Conservation (phyloP, 37 sponge, comb jelly and placozoan species). For the Eunapius fragilis region DNA sequence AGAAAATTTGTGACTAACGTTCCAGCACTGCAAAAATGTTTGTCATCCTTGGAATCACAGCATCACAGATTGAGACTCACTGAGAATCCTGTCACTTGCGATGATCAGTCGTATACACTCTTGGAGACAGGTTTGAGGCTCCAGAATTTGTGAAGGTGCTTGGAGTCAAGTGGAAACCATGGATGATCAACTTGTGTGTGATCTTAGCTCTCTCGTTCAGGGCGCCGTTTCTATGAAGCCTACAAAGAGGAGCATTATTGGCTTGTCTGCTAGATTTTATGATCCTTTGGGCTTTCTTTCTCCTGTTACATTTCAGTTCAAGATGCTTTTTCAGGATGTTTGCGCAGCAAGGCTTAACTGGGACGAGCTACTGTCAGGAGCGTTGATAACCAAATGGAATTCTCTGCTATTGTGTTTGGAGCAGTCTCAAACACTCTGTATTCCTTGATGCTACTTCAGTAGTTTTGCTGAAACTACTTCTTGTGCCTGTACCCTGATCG, state of each 20-base stretch:
- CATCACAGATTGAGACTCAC: not conserved
- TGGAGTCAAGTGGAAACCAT: constrained; percentile 29
- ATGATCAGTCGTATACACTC: constrained; percentile 12
- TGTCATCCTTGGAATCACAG: not conserved
- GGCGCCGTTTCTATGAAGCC: not conserved
- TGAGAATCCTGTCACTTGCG: not conserved
- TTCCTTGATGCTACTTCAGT: constrained; percentile 20
- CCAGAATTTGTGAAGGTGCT: constrained; percentile 23
- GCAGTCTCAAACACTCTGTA: not conserved
- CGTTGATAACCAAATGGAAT: constrained; percentile 9
- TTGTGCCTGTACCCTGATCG: not conserved
- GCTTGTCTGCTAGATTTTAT: not conserved
- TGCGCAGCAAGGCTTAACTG: constrained; percentile 5
- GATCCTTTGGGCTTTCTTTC: constrained; percentile 42
- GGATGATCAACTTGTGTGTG: constrained; percentile 20
- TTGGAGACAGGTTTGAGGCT: not conserved
- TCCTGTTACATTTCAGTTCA: constrained; percentile 24
- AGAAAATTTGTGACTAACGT: constrained; percentile 20
- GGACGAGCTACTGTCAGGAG: constrained; percentile 24
- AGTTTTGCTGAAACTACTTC: not conserved
- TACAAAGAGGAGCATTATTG: constrained; percentile 27
- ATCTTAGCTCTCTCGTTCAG: not conserved
- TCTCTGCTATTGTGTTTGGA: not conserved
- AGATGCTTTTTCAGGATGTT: constrained; percentile 29
- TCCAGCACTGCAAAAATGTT: not conserved